Evolutionary conservation across 2,113 vertebrate species (phyloP).

Genomic region (Malurus cyaneus): DNA sequence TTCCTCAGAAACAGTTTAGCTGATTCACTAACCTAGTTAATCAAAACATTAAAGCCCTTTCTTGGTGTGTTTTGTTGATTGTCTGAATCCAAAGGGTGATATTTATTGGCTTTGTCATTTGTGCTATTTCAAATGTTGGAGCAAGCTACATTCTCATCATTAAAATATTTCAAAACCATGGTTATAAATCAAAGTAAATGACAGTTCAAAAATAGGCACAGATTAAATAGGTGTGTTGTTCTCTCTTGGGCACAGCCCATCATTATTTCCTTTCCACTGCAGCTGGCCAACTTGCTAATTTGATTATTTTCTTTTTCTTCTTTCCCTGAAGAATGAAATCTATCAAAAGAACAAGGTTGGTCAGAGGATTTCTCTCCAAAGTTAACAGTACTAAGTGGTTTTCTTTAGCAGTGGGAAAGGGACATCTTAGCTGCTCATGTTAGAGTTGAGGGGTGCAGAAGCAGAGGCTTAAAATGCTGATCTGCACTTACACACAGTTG

Average conservation of each 20-base stretch:
- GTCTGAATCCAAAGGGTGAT: background rate
- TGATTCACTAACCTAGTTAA: background rate
- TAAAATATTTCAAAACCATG: constrained; percentile 46
- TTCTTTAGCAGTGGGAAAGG: background rate
- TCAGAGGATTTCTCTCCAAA: constrained; percentile 6
- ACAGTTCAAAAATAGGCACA: constrained; percentile 41
- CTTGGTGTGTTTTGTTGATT: background rate
- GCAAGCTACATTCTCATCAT: background rate
- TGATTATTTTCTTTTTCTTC: constrained; percentile 27
- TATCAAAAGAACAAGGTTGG: background rate
- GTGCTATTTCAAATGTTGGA: constrained; percentile 24
- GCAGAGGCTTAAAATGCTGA: background rate
- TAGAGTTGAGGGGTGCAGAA: background rate
- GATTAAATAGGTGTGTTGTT: constrained; percentile 51
- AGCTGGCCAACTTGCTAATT: constrained; percentile 36
- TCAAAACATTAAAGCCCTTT: background rate
- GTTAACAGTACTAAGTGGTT: background rate
- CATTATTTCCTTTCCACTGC: constrained; percentile 46
- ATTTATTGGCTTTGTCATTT: constrained; percentile 36
- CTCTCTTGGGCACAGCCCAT: constrained; percentile 5
- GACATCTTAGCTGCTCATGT: background rate
- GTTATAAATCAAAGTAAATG: constrained; percentile 56
- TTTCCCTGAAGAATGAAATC: background rate
- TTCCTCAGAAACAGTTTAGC: background rate
- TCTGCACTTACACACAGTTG: background rate